Conservation (phyloP, 2,113 vertebrate genomes). For the Chitala chitala region DNA sequence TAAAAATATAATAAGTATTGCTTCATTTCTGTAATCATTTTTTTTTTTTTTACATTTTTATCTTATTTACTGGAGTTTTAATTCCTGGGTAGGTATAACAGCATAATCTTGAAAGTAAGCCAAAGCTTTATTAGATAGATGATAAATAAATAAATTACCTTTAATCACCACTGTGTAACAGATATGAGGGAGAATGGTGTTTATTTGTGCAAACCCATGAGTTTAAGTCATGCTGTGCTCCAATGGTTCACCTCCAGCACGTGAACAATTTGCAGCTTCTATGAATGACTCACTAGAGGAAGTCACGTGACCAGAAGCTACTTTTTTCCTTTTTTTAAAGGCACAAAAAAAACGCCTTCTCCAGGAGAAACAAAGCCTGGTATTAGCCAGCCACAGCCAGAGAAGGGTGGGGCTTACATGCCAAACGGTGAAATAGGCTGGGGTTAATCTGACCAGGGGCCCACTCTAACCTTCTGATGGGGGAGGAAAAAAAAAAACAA, state of each 20-base stretch:
- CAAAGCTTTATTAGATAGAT: not conserved
- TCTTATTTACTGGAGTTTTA: too few species aligned
- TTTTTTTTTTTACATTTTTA: too few species aligned
- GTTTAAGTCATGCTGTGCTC: slow-evolving; percentile 33
- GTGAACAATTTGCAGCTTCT: slow-evolving; percentile 61
- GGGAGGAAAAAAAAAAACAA: slow-evolving; percentile 54
- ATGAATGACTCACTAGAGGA: slow-evolving; percentile 63
- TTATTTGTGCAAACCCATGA: not conserved
- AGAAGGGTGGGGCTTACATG: slow-evolving; percentile 68
- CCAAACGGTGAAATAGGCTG: slow-evolving; percentile 70
- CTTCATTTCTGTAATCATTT: not conserved
- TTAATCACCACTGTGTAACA: not conserved
- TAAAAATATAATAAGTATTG: not conserved
- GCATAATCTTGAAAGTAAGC: not conserved
- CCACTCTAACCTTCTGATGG: slow-evolving; percentile 65
- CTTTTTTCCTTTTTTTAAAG: slow-evolving; percentile 59
- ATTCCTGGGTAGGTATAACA: not conserved
- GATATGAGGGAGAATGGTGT: not conserved
- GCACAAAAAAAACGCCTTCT: slow-evolving; percentile 45
- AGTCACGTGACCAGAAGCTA: slow-evolving; percentile 68
- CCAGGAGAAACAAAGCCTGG: slow-evolving; percentile 74
- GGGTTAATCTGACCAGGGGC: slow-evolving; percentile 71
- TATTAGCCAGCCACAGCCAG: slow-evolving; percentile 63
- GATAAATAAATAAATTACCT: not conserved
- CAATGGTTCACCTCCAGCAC: slow-evolving; percentile 50